Evolutionary conservation across 2,797 vertebrate genomes (phyloP).

Genomic region (Novumbra hubbsi): DNA sequence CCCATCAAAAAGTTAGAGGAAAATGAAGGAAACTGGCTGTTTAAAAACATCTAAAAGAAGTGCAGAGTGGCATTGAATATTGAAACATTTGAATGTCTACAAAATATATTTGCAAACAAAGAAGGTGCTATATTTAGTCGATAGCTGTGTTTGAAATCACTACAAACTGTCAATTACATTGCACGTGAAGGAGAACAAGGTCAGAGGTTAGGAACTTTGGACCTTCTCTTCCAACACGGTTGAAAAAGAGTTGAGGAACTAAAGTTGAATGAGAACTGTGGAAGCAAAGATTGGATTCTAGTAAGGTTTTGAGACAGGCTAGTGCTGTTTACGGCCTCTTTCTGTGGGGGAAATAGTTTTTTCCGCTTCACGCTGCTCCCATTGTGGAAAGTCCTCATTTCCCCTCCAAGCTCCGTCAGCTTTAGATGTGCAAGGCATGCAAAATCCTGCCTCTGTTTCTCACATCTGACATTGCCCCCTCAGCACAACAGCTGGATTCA

Average conservation of each 20-base stretch:
- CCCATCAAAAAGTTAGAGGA: background rate
- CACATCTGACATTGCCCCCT: conserved; percentile 43
- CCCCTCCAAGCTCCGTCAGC: conserved; percentile 17
- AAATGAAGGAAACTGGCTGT: background rate
- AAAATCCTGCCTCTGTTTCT: conserved; percentile 53
- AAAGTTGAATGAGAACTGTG: background rate
- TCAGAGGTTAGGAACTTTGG: background rate
- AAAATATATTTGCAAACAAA: background rate
- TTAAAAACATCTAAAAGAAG: background rate
- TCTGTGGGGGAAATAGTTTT: background rate
- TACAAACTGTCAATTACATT: background rate
- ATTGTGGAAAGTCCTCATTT: background rate
- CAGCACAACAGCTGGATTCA: conserved; percentile 44
- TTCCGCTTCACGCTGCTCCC: background rate
- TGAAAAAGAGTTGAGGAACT: background rate
- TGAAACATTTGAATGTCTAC: background rate
- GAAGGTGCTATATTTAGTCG: background rate
- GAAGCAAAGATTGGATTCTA: background rate
- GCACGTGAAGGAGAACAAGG: background rate
- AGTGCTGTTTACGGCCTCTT: background rate
- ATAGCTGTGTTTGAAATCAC: background rate
- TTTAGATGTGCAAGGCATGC: conserved; percentile 60
- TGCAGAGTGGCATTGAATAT: background rate
- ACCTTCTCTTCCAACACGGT: background rate
- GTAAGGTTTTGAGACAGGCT: background rate